Evolutionary conservation across 2,888 invertebrate genomes (phyloP).

Genomic region (Euplexia lucipara): DNA sequence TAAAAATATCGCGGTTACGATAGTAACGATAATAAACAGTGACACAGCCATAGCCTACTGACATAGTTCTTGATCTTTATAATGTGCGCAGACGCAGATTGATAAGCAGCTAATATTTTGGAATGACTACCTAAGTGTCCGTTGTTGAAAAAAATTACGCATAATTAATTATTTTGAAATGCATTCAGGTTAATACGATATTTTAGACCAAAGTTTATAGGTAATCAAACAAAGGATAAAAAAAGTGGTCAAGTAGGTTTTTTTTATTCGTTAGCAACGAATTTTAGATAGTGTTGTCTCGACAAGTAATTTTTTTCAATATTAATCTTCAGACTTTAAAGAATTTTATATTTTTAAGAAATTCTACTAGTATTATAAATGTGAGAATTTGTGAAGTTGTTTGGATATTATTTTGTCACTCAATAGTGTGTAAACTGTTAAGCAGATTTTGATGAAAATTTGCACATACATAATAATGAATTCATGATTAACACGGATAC

Average conservation of each 20-base stretch:
- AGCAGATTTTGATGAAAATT: too few species aligned
- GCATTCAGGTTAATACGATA: constrained; percentile 25
- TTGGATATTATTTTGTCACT: too few species aligned
- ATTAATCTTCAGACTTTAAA: too few species aligned
- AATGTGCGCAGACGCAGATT: constrained; percentile 31
- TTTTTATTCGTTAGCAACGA: background rate
- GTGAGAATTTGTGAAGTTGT: too few species aligned
- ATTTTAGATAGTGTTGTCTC: background rate
- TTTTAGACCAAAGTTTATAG: background rate
- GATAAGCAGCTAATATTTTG: constrained; percentile 37
- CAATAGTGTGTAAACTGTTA: too few species aligned
- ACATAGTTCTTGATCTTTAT: constrained; percentile 50
- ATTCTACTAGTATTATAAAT: too few species aligned
- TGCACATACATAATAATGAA: too few species aligned
- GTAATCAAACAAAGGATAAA: background rate
- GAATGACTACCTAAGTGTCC: background rate
- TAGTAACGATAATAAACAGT: constrained; percentile 49
- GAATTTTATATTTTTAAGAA: too few species aligned
- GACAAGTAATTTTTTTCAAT: too few species aligned
- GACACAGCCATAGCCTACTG: constrained; percentile 39
- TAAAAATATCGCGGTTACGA: constrained; percentile 39
- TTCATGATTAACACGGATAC: too few species aligned
- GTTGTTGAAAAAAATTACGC: constrained; percentile 16
- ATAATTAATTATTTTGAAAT: constrained; percentile 44
- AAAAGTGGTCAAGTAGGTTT: constrained; percentile 17